These are phyloP conservation scores for Apoderus coryli DNA, from an alignment of 2,888 invertebrate species.

Conservation along the genomic window DNA sequence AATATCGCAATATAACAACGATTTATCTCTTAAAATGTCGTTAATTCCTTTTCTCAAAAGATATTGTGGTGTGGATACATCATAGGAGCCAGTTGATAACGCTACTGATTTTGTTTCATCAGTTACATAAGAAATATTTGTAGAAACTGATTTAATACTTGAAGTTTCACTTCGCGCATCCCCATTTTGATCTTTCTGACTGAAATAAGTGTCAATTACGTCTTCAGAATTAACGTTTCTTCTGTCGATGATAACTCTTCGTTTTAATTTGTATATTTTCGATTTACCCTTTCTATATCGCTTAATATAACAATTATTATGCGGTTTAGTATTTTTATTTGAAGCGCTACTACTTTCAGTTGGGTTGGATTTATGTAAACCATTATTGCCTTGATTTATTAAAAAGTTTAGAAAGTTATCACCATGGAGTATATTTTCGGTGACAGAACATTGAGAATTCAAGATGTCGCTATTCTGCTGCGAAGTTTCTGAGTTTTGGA, in stretches of 20 bases:
- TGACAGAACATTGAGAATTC: no score
- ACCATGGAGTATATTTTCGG: no score
- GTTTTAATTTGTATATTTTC: constrained; percentile 1
- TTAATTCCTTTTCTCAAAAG: constrained; percentile 15
- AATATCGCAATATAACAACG: constrained; percentile 16
- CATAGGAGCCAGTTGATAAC: neutral
- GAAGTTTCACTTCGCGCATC: neutral
- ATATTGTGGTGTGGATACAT: neutral
- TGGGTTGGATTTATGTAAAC: no score
- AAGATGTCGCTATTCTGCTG: no score
- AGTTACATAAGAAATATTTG: constrained; percentile 1
- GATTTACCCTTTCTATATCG: neutral
- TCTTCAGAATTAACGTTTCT: neutral
- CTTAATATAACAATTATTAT: no score
- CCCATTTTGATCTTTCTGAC: neutral
- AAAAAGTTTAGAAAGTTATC: no score
- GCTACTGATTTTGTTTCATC: constrained; percentile 1
- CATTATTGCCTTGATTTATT: no score
- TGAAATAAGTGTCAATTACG: neutral
- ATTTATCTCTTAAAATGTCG: constrained; percentile 18
- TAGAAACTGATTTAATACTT: constrained; percentile 1
- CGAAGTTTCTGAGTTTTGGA: no score
- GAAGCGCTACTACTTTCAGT: no score
- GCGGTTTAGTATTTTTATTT: no score
- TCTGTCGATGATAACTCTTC: neutral